A percentile compares a stretch with the other conserved stretches of the same genome.
These are phyloP conservation scores for Zonitis immaculata DNA, from an alignment of 2,888 invertebrate genomes.

Conservation along the genomic window DNA sequence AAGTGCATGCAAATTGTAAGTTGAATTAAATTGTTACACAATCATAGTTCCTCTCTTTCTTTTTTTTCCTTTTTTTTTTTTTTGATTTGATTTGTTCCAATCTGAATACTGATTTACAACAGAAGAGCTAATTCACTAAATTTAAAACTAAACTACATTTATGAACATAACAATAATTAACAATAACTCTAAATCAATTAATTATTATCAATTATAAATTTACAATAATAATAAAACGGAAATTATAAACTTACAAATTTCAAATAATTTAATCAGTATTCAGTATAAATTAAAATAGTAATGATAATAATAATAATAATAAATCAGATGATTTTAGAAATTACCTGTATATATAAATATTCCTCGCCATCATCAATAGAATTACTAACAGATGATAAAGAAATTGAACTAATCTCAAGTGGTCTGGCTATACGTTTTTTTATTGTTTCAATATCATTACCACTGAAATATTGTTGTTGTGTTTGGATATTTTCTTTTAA, in stretches of 20 bases:
- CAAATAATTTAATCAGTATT: too few species aligned
- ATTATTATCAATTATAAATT: too few species aligned
- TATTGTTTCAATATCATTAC: slow-evolving; percentile 46
- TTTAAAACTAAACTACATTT: not conserved
- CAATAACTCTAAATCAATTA: too few species aligned
- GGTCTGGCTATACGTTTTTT: slow-evolving; percentile 50
- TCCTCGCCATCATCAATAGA: slow-evolving; percentile 46
- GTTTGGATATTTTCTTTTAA: slow-evolving; percentile 46
- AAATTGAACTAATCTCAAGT: slow-evolving; percentile 43
- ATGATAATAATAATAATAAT: too few species aligned
- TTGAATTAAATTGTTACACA: not conserved
- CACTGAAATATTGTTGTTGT: slow-evolving; percentile 41
- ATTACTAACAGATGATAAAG: slow-evolving; percentile 39
- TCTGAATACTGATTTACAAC: slow-evolving; percentile 1
- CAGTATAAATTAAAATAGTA: slow-evolving; percentile 4
- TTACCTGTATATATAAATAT: slow-evolving; percentile 49
- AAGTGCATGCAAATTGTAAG: not conserved
- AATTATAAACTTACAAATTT: too few species aligned
- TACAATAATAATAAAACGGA: too few species aligned
- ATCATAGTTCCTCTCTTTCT: too few species aligned
- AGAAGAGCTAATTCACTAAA: not conserved
- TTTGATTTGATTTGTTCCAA: not conserved
- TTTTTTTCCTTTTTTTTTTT: not conserved
- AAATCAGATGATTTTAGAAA: slow-evolving; percentile 25
- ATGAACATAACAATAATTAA: too few species aligned